A percentile compares a stretch with the other conserved stretches of the same genome.
Evolutionary conservation across 2,888 invertebrate genomes (phyloP).

Genomic region (Erannis defoliaria): DNA sequence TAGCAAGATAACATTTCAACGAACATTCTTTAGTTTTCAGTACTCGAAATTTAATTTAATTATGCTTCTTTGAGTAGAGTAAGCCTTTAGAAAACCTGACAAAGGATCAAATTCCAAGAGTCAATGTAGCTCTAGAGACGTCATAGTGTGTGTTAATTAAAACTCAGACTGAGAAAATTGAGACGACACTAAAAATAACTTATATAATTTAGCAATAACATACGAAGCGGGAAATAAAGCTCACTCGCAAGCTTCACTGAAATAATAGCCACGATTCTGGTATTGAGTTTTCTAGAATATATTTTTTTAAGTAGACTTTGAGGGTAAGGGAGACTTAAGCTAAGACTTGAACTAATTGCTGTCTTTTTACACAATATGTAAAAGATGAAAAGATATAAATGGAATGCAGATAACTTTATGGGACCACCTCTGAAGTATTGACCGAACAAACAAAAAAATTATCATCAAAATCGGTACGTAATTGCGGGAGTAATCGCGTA

Average conservation of each 20-base stretch:
- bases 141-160: slow-evolving; percentile 28
- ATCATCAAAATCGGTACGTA: too few relatives aligned
- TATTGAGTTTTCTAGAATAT: not conserved
- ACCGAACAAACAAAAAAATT: too few relatives aligned
- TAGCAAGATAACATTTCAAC: not conserved
- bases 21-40: not conserved
- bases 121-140: slow-evolving; percentile 18
- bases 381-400: too few relatives aligned
- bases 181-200: slow-evolving; percentile 31
- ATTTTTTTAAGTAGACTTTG: too few relatives aligned
- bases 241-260: not conserved
- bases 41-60: not conserved
- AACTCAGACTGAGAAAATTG: slow-evolving; percentile 25
- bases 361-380: too few relatives aligned
- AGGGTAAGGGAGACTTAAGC: not conserved
- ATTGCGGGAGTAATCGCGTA: too few relatives aligned
- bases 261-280: not conserved
- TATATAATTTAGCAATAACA: slow-evolving; percentile 25
- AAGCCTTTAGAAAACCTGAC: not conserved
- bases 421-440: too few relatives aligned
- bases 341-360: not conserved
- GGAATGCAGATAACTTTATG: too few relatives aligned
- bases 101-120: slow-evolving; percentile 1
- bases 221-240: slow-evolving; percentile 7
- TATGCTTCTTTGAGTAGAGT: not conserved